These are phyloP conservation scores for Drosophila gunungcola DNA, from an alignment of 1,140 invertebrate genomes.

Conservation along the genomic window DNA sequence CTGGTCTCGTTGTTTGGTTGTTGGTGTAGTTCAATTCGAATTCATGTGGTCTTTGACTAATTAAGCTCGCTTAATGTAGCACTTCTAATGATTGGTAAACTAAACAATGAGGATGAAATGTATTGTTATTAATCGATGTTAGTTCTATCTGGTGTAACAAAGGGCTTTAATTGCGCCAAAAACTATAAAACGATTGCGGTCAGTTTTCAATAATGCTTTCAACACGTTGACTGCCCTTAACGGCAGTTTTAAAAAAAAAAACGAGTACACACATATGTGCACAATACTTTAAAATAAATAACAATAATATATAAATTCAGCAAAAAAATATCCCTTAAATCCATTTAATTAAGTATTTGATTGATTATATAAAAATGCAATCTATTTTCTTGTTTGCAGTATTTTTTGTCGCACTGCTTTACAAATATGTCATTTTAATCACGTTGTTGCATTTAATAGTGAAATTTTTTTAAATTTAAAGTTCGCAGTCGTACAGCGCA, in stretches of 20 bases:
- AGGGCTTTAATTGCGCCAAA: too few species aligned
- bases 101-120: not conserved
- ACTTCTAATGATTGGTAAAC: not conserved
- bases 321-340: too few species aligned
- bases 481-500: not conserved
- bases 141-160: too few species aligned
- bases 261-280: too few species aligned
- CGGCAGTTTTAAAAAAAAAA: too few species aligned
- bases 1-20: too few species aligned
- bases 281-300: too few species aligned
- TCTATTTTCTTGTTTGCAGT: not conserved
- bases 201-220: too few species aligned
- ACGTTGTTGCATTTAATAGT: not conserved
- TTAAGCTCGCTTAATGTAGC: not conserved
- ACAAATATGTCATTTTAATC: not conserved
- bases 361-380: not conserved
- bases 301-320: too few species aligned
- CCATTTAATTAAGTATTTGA: too few species aligned
- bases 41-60: not conserved
- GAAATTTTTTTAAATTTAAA: not conserved
- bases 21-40: not conserved
- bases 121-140: not conserved
- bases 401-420: not conserved
- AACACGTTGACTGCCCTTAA: too few species aligned
- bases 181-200: too few species aligned